Conservation (phyloP, 2,888 invertebrate species). For the Pollenia angustigena region DNA sequence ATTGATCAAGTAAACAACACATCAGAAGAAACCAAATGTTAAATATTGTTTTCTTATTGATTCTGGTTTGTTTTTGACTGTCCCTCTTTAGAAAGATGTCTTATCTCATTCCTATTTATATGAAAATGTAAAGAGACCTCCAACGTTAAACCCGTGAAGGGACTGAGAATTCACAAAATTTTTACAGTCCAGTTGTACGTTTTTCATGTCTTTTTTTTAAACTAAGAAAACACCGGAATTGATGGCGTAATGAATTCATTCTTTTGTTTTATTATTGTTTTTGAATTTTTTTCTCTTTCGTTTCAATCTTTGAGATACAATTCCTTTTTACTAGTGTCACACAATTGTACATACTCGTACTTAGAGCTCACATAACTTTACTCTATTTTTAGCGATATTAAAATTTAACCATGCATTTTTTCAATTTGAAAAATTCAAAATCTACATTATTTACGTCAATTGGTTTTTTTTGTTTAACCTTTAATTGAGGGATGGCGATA, state of each 20-base stretch:
- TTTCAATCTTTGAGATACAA: constrained; percentile 56
- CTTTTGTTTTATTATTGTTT: constrained; percentile 31
- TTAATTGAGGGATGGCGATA: neutral
- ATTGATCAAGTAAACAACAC: constrained; percentile 33
- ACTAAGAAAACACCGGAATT: constrained; percentile 54
- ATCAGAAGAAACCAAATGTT: constrained; percentile 31
- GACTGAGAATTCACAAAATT: constrained; percentile 14
- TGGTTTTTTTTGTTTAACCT: constrained; percentile 43
- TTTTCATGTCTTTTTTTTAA: constrained; percentile 40
- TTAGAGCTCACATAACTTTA: constrained; percentile 11
- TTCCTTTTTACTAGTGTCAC: constrained; percentile 56
- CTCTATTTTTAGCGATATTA: constrained; percentile 54
- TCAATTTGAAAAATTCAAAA: constrained; percentile 33
- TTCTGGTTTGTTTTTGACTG: constrained; percentile 2
- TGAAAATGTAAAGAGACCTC: constrained; percentile 53
- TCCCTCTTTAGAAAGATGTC: constrained; percentile 46
- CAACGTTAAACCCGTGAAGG: constrained; percentile 45
- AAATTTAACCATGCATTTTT: constrained; percentile 53
- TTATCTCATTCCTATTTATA: constrained; percentile 53
- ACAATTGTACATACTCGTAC: neutral
- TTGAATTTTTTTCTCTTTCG: constrained; percentile 8
- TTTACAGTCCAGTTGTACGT: constrained; percentile 57
- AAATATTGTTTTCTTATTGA: neutral
- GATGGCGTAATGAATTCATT: constrained; percentile 66
- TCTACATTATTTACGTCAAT: constrained; percentile 64